Conservation (phyloP, 2,888 invertebrate species). For the Odontocerum albicorne region DNA sequence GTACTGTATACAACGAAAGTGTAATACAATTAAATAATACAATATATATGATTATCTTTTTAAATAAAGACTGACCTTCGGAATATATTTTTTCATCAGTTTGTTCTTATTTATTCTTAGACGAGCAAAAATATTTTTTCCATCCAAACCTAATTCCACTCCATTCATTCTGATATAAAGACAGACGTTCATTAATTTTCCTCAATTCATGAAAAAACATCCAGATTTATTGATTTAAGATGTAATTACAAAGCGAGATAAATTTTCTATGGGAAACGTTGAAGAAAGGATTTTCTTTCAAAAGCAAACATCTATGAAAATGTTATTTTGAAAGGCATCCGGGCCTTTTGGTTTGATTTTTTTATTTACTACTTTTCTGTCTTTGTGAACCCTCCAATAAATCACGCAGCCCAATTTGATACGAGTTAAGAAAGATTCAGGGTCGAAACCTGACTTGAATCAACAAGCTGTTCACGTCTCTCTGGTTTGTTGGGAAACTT, state of each 20-base stretch:
- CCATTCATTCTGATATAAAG: no score
- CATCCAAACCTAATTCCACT: no score
- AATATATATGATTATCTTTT: no score
- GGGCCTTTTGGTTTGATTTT: no score
- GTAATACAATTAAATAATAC: no score
- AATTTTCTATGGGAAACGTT: not conserved
- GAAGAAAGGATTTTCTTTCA: not conserved
- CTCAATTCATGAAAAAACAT: no score
- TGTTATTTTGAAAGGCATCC: constrained; percentile 6
- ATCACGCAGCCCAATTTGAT: constrained; percentile 37
- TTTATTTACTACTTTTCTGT: not conserved
- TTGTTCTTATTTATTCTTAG: no score
- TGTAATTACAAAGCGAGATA: constrained; percentile 2
- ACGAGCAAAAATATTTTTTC: no score
- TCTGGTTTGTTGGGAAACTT: constrained; percentile 18
- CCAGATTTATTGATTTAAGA: not conserved
- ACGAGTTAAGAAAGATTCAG: constrained; percentile 37
- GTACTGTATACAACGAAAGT: no score
- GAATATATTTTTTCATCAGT: no score
- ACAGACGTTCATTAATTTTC: no score
- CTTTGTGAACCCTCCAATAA: constrained; percentile 31
- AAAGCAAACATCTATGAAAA: not conserved
- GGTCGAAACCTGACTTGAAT: constrained; percentile 33
- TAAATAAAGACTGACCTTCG: no score
- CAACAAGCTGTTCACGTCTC: constrained; percentile 30